A percentile compares a stretch with the other conserved stretches of the same genome.
Conservation (phyloP, 2,888 invertebrate species). For the Cataglyphis rosenhaueri region DNA sequence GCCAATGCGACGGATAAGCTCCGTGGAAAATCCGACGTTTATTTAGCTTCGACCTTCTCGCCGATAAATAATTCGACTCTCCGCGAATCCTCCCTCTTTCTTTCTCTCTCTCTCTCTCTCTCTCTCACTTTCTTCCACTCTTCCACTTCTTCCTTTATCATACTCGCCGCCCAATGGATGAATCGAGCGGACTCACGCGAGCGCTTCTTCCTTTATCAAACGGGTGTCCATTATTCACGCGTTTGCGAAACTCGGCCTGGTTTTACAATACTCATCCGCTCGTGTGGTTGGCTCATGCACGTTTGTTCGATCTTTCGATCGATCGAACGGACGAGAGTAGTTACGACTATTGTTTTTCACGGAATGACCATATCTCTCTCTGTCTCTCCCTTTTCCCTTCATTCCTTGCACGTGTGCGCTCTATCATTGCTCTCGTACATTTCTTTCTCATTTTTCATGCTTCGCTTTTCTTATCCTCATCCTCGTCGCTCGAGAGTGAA, state of each 20-base stretch:
- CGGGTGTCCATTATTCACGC: slow-evolving; percentile 84
- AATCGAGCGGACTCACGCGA: slow-evolving; percentile 86
- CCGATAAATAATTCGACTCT: slow-evolving; percentile 81
- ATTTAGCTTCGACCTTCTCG: slow-evolving; percentile 82
- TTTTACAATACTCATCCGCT: slow-evolving; percentile 72
- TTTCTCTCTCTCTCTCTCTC: slow-evolving; percentile 37
- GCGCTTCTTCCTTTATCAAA: slow-evolving; percentile 82
- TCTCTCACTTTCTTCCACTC: slow-evolving; percentile 82
- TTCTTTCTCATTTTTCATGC: slow-evolving; percentile 52
- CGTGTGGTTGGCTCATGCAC: slow-evolving; percentile 64
- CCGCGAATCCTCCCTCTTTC: slow-evolving; percentile 36
- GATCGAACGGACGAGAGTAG: slow-evolving; percentile 63
- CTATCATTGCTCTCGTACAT: slow-evolving; percentile 67
- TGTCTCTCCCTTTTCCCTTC: not conserved
- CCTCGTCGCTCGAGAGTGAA: slow-evolving; percentile 14
- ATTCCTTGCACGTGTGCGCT: slow-evolving; percentile 54
- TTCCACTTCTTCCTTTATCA: slow-evolving; percentile 76
- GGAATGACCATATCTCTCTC: slow-evolving; percentile 66
- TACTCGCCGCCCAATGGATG: slow-evolving; percentile 55
- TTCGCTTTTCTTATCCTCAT: slow-evolving; percentile 18
- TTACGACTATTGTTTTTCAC: slow-evolving; percentile 70
- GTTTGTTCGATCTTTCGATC: slow-evolving; percentile 64
- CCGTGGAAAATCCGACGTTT: slow-evolving; percentile 80
- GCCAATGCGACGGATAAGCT: slow-evolving; percentile 70
- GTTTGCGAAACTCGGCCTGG: slow-evolving; percentile 85